Evolutionary conservation across 2,888 invertebrate species (phyloP), one percentile per base, ranked within the genome.

Genomic region (Acronicta psi): DNA sequence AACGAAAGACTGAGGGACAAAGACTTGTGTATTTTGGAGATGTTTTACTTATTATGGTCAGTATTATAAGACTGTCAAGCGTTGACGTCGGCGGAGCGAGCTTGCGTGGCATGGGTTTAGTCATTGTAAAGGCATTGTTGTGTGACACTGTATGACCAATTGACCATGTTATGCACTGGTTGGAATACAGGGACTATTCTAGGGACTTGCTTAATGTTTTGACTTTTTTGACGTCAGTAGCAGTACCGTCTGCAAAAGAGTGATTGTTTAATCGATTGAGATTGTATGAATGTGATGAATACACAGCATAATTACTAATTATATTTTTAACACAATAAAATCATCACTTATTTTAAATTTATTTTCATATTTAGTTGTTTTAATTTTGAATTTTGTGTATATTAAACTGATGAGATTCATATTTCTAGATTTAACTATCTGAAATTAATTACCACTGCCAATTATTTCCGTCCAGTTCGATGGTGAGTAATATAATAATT

Each of bases 1-100:
- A 55, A 42, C 20, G 42, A 60, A 78, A 84, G 84, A 84, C 84
- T 85, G 85, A 83, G 53, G 65, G 68, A 77, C 44, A 79, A n/a
- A 85, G 81, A 83, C 82, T 83, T 69, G 72, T 58, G 43, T 68
- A 59, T 75, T 77, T 80, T 77, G 64, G 65, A 75, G 49, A 69
- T 53, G 49, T 74, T 75, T 74, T 70, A 69, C 43, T 63, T 47
- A 31, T 11, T 47, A 59, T 36, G 46, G 60, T 41, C 71, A 66
- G 69, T 74, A 62, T 74, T 74, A 73, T 46, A 34, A 18, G n/a
- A 54, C 43, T 18, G 43, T 18, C 31, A 20, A 14, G 18, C 11
- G 41, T 41, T 36, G 55, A 36, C 25, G 38, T 47, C 46, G 47
- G 44, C 23, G 9, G 18, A 61, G 60, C 59, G 51, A 51, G 54